phyloP scores from a whole-genome alignment of 2,888 invertebrate genomes.

The Nephrotoma appendiculata region DNA sequence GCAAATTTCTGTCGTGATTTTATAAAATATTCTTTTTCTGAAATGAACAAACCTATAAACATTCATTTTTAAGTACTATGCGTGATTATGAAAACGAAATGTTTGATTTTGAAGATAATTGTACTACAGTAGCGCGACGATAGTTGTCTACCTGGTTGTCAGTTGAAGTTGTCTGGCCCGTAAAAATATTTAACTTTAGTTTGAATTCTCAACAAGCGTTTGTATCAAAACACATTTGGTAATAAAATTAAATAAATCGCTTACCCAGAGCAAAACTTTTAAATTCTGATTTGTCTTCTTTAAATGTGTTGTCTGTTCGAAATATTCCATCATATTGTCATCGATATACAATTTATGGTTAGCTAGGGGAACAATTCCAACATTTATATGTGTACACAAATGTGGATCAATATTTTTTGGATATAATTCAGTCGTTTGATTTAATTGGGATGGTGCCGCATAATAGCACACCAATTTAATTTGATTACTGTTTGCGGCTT shows the following conservation, averaged over 20 bases:
- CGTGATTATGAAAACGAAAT: neutral
- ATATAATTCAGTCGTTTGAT: slow-evolving; percentile 29
- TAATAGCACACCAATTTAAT: slow-evolving; percentile 53
- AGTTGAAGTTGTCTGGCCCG: too few relatives aligned
- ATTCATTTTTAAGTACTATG: neutral
- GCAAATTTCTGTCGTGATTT: neutral
- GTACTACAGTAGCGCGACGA: too few relatives aligned
- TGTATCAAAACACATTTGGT: too few relatives aligned
- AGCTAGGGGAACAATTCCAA: slow-evolving; percentile 53
- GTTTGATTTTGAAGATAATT: too few relatives aligned
- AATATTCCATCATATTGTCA: slow-evolving; percentile 25
- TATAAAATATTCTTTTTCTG: neutral
- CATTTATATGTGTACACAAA: slow-evolving; percentile 71
- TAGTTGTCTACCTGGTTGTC: too few relatives aligned
- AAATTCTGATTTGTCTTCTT: slow-evolving; percentile 47
- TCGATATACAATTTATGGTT: slow-evolving; percentile 45
- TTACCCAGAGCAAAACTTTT: slow-evolving; percentile 65
- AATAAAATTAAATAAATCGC: slow-evolving; percentile 24
- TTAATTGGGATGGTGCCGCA: slow-evolving; percentile 35
- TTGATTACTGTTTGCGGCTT: neutral
- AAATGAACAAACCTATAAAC: neutral
- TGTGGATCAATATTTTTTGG: slow-evolving; percentile 48
- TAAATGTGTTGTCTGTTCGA: slow-evolving; percentile 26
- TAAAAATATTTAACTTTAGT: too few relatives aligned
- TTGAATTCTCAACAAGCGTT: too few relatives aligned